Evolutionary conservation across 2,888 invertebrate genomes (phyloP).

Genomic region (Kryphioiulus occultus): DNA sequence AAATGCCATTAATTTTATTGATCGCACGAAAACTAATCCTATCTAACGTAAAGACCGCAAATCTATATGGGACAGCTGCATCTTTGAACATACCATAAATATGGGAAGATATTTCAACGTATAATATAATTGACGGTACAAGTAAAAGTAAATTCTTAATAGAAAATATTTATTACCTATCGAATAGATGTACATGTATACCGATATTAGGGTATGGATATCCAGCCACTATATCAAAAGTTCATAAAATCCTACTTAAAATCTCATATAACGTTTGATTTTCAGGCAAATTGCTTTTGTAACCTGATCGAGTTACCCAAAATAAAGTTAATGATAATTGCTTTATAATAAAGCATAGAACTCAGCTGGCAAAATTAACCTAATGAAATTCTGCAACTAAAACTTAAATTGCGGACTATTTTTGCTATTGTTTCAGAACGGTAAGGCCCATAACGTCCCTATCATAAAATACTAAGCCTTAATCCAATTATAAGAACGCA

Average conservation of each 20-base stretch:
- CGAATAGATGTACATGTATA: too few species aligned
- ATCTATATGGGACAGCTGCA: slow-evolving; percentile 3
- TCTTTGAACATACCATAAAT: neutral
- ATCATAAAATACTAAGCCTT: neutral
- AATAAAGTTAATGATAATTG: neutral
- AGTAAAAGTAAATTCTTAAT: neutral
- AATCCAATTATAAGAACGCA: slow-evolving; percentile 11
- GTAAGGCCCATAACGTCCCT: neutral
- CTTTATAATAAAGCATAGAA: neutral
- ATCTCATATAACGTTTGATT: neutral
- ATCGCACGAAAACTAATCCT: slow-evolving; percentile 25
- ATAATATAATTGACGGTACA: slow-evolving; percentile 1
- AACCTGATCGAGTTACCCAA: neutral
- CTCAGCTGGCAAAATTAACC: neutral
- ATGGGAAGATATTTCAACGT: neutral
- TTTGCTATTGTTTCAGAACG: neutral
- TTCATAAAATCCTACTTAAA: neutral
- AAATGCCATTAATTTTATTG: slow-evolving; percentile 39
- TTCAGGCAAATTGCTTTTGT: neutral
- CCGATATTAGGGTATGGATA: neutral
- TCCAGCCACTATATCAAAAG: neutral
- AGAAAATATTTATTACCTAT: neutral
- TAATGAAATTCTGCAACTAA: neutral
- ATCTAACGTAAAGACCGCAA: neutral
- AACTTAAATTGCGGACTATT: neutral